Base-by-base conservation (phyloP, 2,113 vertebrate genomes). In the Channa argus region DNA sequence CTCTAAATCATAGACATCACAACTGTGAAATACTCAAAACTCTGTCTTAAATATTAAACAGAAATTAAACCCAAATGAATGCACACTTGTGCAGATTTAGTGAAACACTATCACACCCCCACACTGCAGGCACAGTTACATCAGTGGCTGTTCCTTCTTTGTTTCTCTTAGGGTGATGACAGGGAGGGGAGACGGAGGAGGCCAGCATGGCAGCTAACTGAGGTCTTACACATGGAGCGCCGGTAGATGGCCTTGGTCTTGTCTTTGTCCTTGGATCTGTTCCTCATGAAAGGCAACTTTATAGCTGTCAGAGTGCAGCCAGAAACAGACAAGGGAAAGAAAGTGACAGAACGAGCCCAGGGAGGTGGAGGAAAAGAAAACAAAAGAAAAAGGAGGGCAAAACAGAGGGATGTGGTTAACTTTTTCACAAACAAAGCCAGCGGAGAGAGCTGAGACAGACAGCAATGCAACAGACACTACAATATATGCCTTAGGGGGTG, bases 281-380 rank as follows among this genome's bases (percentile, higher is more conserved):
- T 99, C 98, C 98, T 97, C 97, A 99, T 97, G 96, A 99, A 99
- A 94, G 98, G 96, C 95, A 99, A 96, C 95, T 99, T 99, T 94
- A 98, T 94, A 92, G 97, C 96, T 96, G 96, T 94, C 94, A 95
- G 94, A 96, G 96, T 93, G 89, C 96, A 95, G 94, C 94, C 95
- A 96, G 94, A 95, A 94, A 96, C 94, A 93, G 94, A 94, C 92
- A 93, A 91, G 58, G 71, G 59, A 51, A 69, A 47, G 63, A 80
- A 46, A 63, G 76, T 1, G 63, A 75, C 64, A 79, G 73, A 74
- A 71, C 60, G 58, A 84, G 73, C 94, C 82, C 85, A n/a, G 66
- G 53, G 81, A 86, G 66, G 80, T 38, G 14, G 78, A 86, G 79
- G 81, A 56, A 78, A 64, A 82, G 66, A 64, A 82, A 63, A 70